Base-by-base conservation (phyloP, 2,888 invertebrate genomes). In the Alentia gelatinosa region DNA sequence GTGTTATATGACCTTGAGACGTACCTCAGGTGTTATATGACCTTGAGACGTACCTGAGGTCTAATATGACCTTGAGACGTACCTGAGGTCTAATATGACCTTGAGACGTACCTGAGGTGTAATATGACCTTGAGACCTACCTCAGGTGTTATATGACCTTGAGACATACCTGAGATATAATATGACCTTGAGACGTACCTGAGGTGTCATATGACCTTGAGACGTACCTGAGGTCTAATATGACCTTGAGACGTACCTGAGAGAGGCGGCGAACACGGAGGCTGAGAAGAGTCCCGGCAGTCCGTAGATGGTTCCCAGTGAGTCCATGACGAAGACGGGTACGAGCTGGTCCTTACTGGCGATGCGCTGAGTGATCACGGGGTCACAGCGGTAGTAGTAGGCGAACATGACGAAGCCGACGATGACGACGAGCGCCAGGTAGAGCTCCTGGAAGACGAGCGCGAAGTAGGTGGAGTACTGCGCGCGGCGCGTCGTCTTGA, bases 271-370 rank as follows among this genome's bases (percentile, higher is more conserved):
- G 96, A 99, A 99, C 91, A 99, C 98, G 33, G 99, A 98, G 5
- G 99, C 98, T 0, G 99, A 98, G 96, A 99, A 99, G 94, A 99
- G 97, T 1, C 99, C 99, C 0, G 98, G 98, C 0, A 98, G 96
- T 0, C 98, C 98, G 47, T 97, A 97, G 56, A 97, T 96, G 84
- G 97, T 95, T 0, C 98, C 98, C 95, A 99, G 97, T 91, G 97
- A 97, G 91, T 97, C 97, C 97, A 99, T 98, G 42, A 99, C 98
- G 95, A 98, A 99, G 68, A 98, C 97, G 0, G 99, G 99, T 92
- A 99, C 97, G 74, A 99, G 97, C 95, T 99, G 98, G 90, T 94
- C 94, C 90, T 93, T 92, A 12, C 93, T 93, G 26, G 91, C 92
- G 0, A 95, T 94, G 79, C 93, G 92, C 9, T 93, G 93, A 7